Evolutionary conservation across 2,888 invertebrate species (phyloP), one percentile per base, ranked within the genome.

Genomic region (Cartodere bifasciata): DNA sequence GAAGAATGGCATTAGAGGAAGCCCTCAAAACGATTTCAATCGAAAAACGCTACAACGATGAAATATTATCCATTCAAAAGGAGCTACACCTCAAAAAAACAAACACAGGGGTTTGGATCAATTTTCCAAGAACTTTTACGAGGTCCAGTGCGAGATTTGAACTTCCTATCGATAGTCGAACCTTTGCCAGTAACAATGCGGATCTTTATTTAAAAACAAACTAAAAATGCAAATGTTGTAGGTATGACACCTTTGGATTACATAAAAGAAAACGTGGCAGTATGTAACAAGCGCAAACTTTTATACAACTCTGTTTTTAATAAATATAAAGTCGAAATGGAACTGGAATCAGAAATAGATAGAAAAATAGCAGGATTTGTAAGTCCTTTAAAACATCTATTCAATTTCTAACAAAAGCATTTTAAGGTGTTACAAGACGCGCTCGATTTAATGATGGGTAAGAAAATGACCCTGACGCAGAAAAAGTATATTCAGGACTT

Each of bases 81-180:
- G 67, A 68, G 39, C 34, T 71, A 13, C 60, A 63, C 32, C 53
- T 68, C 3, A 63, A 66, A 0, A 61, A 65, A 0, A 55, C 65
- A 11, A 66, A 70, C 34, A 58, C 68, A 2, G 70, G 71, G 3
- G 64, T 70, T 42, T 72, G 71, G 70, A 58, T 75, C 10, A 72
- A 73, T 42, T 64, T 79, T 41, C 84, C 84, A 0, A 60, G 84
- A 25, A 72, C 76, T n/a, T 84, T 83, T 56, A 75, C 77, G 0
- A 67, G 84, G 22, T 71, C 74, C 21, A 77, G 72, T 39, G 77
- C 80, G 0, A 68, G 80, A 40, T 86, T 86, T 53, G 72, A 81
- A 40, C 59, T 87, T 29, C 82, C 83, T 1, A 66, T 85, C 37
- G 75, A 82, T 46, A 65, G 73, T 29, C 55, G 62, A 26, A 61